A percentile compares a stretch with the other conserved stretches of the same genome.
phyloP scores from a whole-genome alignment of 2,888 invertebrate genomes.

The Xestia ashworthii region DNA sequence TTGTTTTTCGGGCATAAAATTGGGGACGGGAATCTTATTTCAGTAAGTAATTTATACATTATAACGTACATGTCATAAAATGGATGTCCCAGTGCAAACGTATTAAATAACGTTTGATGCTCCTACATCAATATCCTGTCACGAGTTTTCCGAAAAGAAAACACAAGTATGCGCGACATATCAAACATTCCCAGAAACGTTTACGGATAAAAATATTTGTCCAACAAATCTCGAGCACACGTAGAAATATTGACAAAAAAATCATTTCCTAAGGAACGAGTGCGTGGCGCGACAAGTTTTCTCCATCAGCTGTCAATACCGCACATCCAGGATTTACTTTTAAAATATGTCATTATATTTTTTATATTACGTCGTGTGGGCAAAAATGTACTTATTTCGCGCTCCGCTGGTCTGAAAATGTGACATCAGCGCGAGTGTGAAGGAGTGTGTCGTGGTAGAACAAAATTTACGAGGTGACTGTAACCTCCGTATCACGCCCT shows the following conservation, averaged over 20 bases:
- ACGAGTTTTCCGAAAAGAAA: constrained; percentile 54
- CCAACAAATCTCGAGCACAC: constrained; percentile 64
- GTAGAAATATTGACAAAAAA: constrained; percentile 68
- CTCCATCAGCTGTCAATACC: constrained; percentile 80
- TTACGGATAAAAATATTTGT: constrained; percentile 69
- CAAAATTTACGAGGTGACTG: constrained; percentile 81
- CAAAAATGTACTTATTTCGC: constrained; percentile 90
- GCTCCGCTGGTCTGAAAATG: constrained; percentile 90
- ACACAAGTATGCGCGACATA: constrained; percentile 52
- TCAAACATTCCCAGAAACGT: constrained; percentile 67
- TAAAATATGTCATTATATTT: constrained; percentile 89
- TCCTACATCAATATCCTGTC: constrained; percentile 61
- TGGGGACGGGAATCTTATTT: constrained; percentile 22
- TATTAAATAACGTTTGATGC: constrained; percentile 56
- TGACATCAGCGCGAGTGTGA: constrained; percentile 88
- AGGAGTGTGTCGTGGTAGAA: constrained; percentile 75
- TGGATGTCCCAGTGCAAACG: constrained; percentile 41
- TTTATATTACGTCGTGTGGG: constrained; percentile 88
- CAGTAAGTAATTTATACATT: constrained; percentile 19
- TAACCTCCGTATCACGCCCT: constrained; percentile 85
- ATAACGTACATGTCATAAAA: constrained; percentile 14
- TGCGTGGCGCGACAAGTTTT: constrained; percentile 58
- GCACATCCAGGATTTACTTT: constrained; percentile 82
- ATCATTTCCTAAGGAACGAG: constrained; percentile 61
- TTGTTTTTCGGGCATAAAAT: constrained; percentile 31